Evolutionary conservation across 2,113 vertebrate genomes (phyloP).

Genomic region (Microcebus lehilahytsara): DNA sequence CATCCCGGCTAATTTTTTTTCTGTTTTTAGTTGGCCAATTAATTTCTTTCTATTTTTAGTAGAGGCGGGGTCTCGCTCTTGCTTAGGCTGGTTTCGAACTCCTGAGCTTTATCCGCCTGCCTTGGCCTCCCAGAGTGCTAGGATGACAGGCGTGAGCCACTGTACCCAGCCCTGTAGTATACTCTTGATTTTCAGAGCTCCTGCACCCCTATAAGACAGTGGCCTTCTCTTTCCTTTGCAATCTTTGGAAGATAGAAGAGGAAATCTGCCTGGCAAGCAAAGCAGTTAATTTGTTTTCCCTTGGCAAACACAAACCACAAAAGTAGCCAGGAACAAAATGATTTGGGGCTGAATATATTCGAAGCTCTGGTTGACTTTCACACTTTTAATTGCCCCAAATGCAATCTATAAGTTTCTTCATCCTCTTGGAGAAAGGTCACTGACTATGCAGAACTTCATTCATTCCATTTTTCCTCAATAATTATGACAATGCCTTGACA

Average conservation of each 20-base stretch:
- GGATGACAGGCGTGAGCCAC: too few relatives aligned
- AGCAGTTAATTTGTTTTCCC: conserved; percentile 19
- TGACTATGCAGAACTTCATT: background rate
- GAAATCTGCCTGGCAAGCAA: conserved; percentile 47
- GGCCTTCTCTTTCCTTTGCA: background rate
- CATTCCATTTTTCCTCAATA: background rate
- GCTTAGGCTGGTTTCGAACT: too few relatives aligned
- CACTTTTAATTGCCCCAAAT: background rate
- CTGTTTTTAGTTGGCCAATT: too few relatives aligned
- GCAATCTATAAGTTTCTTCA: background rate
- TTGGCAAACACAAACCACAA: conserved; percentile 29
- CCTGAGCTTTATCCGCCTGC: too few relatives aligned
- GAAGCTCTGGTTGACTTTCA: background rate
- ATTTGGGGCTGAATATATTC: background rate
- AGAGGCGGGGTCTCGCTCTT: too few relatives aligned
- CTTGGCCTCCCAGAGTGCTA: too few relatives aligned
- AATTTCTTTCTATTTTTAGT: too few relatives aligned
- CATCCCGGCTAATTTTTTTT: too few relatives aligned
- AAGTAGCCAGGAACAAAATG: background rate
- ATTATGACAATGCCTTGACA: background rate
- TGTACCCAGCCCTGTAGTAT: too few relatives aligned
- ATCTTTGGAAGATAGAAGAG: conserved; percentile 3
- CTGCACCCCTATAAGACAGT: background rate
- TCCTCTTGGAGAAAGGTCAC: background rate
- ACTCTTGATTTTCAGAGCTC: conserved; percentile 11